phyloP scores from a whole-genome alignment of 1,140 invertebrate species.

The Ridgeia piscesae region DNA sequence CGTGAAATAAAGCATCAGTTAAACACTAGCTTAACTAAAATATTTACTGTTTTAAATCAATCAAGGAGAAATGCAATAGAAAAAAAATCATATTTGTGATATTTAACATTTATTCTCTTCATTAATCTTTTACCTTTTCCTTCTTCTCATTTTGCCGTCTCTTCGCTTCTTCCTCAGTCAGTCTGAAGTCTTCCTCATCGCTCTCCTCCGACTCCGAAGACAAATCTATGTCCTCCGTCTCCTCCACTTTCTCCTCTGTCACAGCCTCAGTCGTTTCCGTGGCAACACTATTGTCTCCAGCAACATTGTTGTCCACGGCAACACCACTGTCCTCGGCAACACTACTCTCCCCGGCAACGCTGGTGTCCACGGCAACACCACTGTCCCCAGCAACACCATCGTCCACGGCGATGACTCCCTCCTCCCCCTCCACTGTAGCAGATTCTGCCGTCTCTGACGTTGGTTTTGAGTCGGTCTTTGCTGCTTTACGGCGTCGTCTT shows the following conservation, averaged over 20 bases:
- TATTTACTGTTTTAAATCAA: too few relatives aligned
- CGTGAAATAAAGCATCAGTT: too few relatives aligned
- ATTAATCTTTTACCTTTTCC: conserved; percentile 39
- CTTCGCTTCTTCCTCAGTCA: conserved; percentile 56
- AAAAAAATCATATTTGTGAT: too few relatives aligned
- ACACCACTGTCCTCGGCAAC: conserved; percentile 44
- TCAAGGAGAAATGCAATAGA: too few relatives aligned
- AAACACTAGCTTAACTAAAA: too few relatives aligned
- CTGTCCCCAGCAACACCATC: conserved; percentile 47
- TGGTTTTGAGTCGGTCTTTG: background rate
- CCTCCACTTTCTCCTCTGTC: conserved; percentile 58
- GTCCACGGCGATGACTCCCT: conserved; percentile 33
- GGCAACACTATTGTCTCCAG: conserved; percentile 50
- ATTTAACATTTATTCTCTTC: background rate
- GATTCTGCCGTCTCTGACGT: conserved; percentile 61
- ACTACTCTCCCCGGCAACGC: conserved; percentile 35
- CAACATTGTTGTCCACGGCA: conserved; percentile 31
- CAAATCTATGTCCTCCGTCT: conserved; percentile 52
- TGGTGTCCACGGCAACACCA: conserved; percentile 31
- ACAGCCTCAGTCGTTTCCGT: conserved; percentile 59
- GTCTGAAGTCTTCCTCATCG: conserved; percentile 40
- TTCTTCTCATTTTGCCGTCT: conserved; percentile 41
- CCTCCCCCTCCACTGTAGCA: conserved; percentile 55
- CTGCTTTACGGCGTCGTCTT: background rate
- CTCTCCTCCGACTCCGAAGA: conserved; percentile 40